These are phyloP conservation scores for Dryas iulia DNA, from an alignment of 1,140 invertebrate species.

Conservation along the genomic window DNA sequence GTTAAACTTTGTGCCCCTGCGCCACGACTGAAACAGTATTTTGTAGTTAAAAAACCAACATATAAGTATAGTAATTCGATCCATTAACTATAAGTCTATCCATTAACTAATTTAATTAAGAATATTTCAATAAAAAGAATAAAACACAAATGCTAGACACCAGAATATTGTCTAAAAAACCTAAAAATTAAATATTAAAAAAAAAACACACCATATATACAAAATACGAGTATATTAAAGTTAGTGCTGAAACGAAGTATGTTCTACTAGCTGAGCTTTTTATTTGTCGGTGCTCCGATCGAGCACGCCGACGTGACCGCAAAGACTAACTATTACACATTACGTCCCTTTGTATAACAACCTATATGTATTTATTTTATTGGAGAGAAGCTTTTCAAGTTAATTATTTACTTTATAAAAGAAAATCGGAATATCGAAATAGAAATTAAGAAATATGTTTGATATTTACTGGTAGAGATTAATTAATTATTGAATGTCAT, in stretches of 20 bases:
- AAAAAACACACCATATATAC: constrained; percentile 36
- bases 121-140: no score
- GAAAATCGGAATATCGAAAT: background rate
- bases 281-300: constrained; percentile 53
- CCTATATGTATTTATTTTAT: background rate
- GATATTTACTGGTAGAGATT: no score
- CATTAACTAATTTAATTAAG: no score
- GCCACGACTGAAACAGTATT: no score
- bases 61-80: no score
- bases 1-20: no score
- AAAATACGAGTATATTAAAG: background rate
- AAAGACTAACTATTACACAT: constrained; percentile 14
- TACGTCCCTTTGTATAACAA: background rate
- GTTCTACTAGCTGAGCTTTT: constrained; percentile 56
- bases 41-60: no score
- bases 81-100: no score
- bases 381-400: background rate
- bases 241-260: constrained; percentile 40
- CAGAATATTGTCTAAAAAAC: no score
- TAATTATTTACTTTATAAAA: background rate
- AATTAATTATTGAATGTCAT: no score
- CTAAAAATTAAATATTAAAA: background rate
- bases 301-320: constrained; percentile 30
- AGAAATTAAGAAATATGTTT: background rate
- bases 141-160: no score